phyloP scores from a whole-genome alignment of 2,888 invertebrate genomes.

The Oligia fasciuncula region DNA sequence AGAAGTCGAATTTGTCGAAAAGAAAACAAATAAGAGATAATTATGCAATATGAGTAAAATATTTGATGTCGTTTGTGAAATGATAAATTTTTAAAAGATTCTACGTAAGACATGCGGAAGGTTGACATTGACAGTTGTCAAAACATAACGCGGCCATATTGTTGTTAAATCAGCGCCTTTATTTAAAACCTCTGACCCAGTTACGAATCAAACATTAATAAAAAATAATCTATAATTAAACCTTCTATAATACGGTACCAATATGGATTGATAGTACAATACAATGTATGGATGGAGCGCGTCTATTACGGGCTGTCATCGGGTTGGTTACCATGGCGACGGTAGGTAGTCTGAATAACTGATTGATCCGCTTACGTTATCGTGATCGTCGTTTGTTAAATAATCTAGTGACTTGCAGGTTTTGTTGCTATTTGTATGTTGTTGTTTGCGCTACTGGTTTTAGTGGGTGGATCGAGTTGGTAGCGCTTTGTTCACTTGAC shows the following conservation, averaged over 20 bases:
- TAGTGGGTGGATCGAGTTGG: neutral
- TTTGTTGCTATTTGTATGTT: slow-evolving; percentile 40
- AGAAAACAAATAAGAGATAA: neutral
- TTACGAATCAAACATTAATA: slow-evolving; percentile 25
- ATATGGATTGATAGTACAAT: slow-evolving; percentile 34
- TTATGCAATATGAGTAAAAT: neutral
- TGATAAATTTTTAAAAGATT: neutral
- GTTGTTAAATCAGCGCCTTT: slow-evolving; percentile 5
- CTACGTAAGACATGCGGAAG: no score
- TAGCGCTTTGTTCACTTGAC: neutral
- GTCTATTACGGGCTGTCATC: slow-evolving; percentile 46
- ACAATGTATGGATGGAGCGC: slow-evolving; percentile 35
- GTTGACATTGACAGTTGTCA: slow-evolving; percentile 43
- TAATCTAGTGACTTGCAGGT: slow-evolving; percentile 55
- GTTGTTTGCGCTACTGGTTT: slow-evolving; percentile 21
- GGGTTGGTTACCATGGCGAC: slow-evolving; percentile 48
- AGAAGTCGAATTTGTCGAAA: neutral
- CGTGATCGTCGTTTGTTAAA: slow-evolving; percentile 53
- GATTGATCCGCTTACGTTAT: slow-evolving; percentile 61
- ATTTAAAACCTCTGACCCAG: slow-evolving; percentile 31
- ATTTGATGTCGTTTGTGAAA: neutral
- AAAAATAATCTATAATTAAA: slow-evolving; percentile 42
- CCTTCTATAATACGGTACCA: slow-evolving; percentile 44
- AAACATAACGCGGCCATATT: slow-evolving; percentile 25
- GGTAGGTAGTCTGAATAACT: slow-evolving; percentile 51